phyloP scores from a whole-genome alignment of 1,140 invertebrate species.

The Archivesica marissinica region DNA sequence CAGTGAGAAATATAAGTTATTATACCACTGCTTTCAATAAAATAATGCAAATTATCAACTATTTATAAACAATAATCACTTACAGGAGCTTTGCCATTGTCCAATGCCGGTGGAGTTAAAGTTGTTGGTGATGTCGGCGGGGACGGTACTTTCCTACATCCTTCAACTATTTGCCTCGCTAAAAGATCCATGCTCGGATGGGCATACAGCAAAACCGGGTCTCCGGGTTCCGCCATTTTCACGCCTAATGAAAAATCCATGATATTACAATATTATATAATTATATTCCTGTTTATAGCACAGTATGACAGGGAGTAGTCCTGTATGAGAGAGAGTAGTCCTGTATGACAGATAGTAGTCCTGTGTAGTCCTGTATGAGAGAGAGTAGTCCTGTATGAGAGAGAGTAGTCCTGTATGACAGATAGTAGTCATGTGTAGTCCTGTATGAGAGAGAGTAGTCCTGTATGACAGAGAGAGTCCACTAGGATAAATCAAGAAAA shows the following conservation, averaged over 20 bases:
- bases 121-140: not conserved
- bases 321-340: too few relatives aligned
- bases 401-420: too few relatives aligned
- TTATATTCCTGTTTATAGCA: too few relatives aligned
- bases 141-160: conserved; percentile 45
- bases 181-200: conserved; percentile 76
- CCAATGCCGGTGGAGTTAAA: not conserved
- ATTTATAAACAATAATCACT: not conserved
- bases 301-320: too few relatives aligned
- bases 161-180: conserved; percentile 70
- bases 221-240: conserved; percentile 19
- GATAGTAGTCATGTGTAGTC: too few relatives aligned
- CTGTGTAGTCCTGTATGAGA: too few relatives aligned
- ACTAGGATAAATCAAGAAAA: too few relatives aligned
- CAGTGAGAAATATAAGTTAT: not conserved
- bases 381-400: too few relatives aligned
- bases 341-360: too few relatives aligned
- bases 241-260: conserved; percentile 52
- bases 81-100: not conserved
- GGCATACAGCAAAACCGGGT: conserved; percentile 76
- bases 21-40: not conserved
- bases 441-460: too few relatives aligned
- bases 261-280: not conserved
- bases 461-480: too few relatives aligned
- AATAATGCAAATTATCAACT: not conserved